These are phyloP conservation scores for Siniperca obscura DNA, from an alignment of 2,797 vertebrate species.

Conservation along the genomic window DNA sequence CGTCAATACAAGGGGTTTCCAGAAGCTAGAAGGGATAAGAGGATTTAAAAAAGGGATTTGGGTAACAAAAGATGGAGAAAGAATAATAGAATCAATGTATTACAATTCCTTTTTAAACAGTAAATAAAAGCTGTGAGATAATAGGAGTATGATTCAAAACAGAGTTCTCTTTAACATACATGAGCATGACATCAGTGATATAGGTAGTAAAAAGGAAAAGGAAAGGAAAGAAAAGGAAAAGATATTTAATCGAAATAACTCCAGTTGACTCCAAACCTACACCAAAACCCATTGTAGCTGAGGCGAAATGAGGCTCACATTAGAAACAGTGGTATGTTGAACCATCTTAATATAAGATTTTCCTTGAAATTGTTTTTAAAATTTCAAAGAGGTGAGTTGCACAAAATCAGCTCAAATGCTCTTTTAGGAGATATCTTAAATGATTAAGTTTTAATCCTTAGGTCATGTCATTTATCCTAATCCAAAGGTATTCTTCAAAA, in stretches of 20 bases:
- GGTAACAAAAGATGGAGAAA: conserved; percentile 70
- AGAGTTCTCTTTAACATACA: conserved; percentile 18
- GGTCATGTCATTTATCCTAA: not conserved
- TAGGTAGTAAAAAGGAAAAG: not conserved
- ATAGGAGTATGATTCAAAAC: conserved; percentile 33
- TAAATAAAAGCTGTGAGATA: conserved; percentile 61
- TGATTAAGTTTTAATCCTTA: not conserved
- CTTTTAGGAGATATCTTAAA: conserved; percentile 3
- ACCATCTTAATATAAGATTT: not conserved
- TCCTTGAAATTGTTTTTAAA: not conserved
- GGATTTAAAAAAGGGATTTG: conserved; percentile 78
- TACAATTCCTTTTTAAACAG: conserved; percentile 60
- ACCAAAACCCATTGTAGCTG: not conserved
- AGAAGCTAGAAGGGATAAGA: conserved; percentile 70
- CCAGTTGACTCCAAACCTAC: not conserved
- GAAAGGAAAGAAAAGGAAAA: too few relatives aligned
- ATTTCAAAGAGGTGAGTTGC: not conserved
- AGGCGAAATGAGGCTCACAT: not conserved
- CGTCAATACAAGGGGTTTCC: conserved; percentile 51
- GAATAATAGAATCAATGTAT: conserved; percentile 67
- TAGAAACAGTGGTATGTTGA: not conserved
- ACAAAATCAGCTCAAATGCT: not conserved
- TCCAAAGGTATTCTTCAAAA: not conserved
- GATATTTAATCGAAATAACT: not conserved
- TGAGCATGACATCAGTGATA: conserved; percentile 23